Evolutionary conservation across 2,113 vertebrate species (phyloP), one percentile per base, ranked within the genome.

Genomic region (Tupaia tana): DNA sequence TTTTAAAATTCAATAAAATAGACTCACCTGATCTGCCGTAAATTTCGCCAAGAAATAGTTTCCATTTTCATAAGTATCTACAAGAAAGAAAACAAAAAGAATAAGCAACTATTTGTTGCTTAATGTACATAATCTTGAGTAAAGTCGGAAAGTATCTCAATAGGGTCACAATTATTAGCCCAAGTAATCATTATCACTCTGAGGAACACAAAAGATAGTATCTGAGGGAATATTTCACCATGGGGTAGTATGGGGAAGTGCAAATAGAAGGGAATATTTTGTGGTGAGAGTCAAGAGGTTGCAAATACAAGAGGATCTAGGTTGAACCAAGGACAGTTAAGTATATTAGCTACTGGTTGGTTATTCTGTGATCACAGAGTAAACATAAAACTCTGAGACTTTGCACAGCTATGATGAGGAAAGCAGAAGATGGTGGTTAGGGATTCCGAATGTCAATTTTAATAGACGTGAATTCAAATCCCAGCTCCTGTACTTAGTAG

Each of bases 51-150:
- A 93, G 56, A 96, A 97, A 86, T 97, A 97, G 22, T 83, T 90
- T 83, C 93, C 96, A 71, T 89, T 97, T 95, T 97, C 96, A 97
- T 96, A 97, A 22, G 96, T 95, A 83, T 95, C 97, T 97, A 79
- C 15, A 95, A 69, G 3, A 24, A 92, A 96, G 58, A 66, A 66
- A 31, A 71, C 14, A 7, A 86, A 79, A 90, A 86, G 61, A 86
- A 74, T 18, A 86, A 82, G 7, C 7, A 78, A 61, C 2, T 78
- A n/a, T 2, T 70, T 8, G 18, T 31, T 78, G 22, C 8, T 67
- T 86, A 56, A 34, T 52, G 19, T 24, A 56, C 27, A 66, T 69
- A 67, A 92, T 71, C 61, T 71, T 34, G 43, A 24, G 15, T 19
- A 27, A 1, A 27, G 3, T 91, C 54, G 63, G 31, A 92, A 93